phyloP scores from a whole-genome alignment of 2,113 vertebrate genomes.

The Meriones unguiculatus region DNA sequence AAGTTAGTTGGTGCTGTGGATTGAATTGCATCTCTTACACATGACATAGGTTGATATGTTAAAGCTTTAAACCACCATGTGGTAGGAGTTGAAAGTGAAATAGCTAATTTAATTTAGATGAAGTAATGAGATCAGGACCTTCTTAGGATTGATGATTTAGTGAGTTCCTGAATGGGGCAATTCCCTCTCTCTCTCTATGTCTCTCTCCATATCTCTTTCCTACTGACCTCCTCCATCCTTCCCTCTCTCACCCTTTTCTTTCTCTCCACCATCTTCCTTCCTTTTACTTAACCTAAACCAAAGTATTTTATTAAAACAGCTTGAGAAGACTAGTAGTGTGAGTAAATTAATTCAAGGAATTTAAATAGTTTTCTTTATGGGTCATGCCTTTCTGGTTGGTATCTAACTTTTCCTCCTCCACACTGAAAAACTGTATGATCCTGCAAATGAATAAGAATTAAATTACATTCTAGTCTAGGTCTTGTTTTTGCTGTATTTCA shows the following conservation, averaged over 20 bases:
- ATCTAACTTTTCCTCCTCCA: neutral
- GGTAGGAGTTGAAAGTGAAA: neutral
- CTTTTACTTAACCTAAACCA: neutral
- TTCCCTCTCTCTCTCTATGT: neutral
- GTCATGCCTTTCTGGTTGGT: neutral
- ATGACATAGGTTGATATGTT: neutral
- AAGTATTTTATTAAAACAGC: neutral
- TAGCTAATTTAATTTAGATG: neutral
- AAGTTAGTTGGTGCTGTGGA: neutral
- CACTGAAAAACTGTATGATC: neutral
- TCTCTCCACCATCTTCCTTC: no score
- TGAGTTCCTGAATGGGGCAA: neutral
- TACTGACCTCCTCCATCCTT: neutral
- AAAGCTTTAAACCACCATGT: neutral
- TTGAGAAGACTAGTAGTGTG: neutral
- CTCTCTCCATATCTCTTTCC: neutral
- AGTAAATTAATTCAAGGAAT: neutral
- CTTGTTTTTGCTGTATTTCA: conserved; percentile 8
- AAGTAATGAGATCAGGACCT: neutral
- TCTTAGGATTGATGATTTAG: neutral
- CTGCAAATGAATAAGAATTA: conserved; percentile 32
- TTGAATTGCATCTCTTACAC: neutral
- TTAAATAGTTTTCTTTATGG: neutral
- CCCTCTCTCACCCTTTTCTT: neutral
- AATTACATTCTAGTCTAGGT: neutral